These are phyloP conservation scores for Cebus imitator DNA, from an alignment of 2,113 vertebrate genomes.

Conservation along the genomic window DNA sequence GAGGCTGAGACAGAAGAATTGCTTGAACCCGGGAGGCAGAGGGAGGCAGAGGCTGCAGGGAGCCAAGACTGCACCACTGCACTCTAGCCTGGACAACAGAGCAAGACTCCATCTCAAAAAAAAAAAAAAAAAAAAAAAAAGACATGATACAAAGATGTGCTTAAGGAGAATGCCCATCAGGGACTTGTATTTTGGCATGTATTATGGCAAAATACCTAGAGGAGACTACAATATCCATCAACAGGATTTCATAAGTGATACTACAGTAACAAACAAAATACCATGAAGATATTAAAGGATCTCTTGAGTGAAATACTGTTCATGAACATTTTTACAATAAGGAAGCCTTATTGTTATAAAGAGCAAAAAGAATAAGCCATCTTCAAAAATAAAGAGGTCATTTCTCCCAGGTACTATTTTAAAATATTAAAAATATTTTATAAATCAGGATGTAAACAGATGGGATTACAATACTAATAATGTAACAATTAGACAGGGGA, in stretches of 20 bases:
- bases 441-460: neutral
- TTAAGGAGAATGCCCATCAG: neutral
- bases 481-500: neutral
- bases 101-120: too few species aligned
- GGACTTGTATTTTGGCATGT: neutral
- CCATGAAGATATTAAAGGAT: neutral
- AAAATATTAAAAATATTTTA: constrained; percentile 45
- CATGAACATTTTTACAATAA: neutral
- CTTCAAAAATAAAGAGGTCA: constrained; percentile 30
- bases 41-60: too few species aligned
- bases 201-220: constrained; percentile 23
- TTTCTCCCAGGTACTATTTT: neutral
- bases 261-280: constrained; percentile 20
- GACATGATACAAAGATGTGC: neutral
- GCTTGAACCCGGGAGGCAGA: too few species aligned
- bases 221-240: neutral
- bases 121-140: neutral
- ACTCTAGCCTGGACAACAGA: too few species aligned
- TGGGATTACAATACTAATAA: constrained; percentile 26
- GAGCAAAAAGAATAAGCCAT: constrained; percentile 24
- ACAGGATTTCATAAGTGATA: neutral
- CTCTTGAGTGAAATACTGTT: neutral
- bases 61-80: too few species aligned
- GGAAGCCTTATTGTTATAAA: neutral
- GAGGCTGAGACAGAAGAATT: too few species aligned